phyloP scores from a whole-genome alignment of 1,140 invertebrate genomes.

The Ganaspis sp. region DNA sequence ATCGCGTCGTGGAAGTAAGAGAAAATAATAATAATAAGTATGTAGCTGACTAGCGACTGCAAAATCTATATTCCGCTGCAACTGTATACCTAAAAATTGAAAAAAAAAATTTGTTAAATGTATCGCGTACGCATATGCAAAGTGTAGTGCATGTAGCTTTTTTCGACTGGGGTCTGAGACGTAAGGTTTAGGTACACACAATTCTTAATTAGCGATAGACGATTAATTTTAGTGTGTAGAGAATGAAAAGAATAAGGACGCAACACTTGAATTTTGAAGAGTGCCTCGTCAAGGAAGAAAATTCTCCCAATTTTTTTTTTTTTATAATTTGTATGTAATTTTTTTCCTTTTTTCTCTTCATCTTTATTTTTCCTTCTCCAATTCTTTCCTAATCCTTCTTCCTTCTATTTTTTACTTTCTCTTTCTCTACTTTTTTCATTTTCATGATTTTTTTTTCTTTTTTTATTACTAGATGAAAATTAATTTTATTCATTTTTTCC shows the following conservation, averaged over 20 bases:
- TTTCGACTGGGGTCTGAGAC: constrained; percentile 31
- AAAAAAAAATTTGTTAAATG: constrained; percentile 41
- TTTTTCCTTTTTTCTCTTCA: background rate
- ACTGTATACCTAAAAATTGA: constrained; percentile 18
- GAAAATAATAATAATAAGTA: background rate
- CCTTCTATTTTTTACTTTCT: no score
- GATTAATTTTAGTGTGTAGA: background rate
- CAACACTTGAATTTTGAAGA: constrained; percentile 35
- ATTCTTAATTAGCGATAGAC: constrained; percentile 29
- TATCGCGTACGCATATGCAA: constrained; percentile 44
- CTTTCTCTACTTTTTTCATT: no score
- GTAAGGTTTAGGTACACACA: constrained; percentile 25
- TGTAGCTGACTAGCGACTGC: constrained; percentile 15
- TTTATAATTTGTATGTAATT: background rate
- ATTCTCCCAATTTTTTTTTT: background rate
- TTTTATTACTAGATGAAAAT: no score
- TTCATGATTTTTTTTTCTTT: no score
- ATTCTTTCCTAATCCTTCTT: no score
- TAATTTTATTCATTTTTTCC: no score
- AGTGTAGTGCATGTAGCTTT: constrained; percentile 52
- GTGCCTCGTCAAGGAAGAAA: background rate
- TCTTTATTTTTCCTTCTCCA: no score
- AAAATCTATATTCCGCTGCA: constrained; percentile 24
- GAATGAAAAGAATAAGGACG: constrained; percentile 10
- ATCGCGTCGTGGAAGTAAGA: background rate